These are phyloP conservation scores for Tylochromis polylepis DNA, from an alignment of 2,113 vertebrate species.

Conservation along the genomic window DNA sequence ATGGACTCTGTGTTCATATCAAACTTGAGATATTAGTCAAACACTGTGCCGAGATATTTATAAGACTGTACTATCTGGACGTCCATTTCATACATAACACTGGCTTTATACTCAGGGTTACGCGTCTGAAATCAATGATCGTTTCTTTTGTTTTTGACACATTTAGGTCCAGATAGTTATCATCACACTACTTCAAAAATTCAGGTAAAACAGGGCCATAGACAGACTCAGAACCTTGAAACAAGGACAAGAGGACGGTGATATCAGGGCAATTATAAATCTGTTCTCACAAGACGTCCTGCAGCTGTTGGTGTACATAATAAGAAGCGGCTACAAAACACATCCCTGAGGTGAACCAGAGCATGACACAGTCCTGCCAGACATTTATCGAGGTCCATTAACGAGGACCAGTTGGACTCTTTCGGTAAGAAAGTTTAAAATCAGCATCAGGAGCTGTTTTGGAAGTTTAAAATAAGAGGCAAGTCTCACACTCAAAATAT, in stretches of 20 bases:
- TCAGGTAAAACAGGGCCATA: neutral
- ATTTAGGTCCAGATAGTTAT: neutral
- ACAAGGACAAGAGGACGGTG: neutral
- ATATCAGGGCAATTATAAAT: neutral
- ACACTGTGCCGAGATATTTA: neutral
- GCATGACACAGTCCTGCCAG: neutral
- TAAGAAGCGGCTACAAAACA: neutral
- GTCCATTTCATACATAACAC: neutral
- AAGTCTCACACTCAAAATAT: too few species aligned
- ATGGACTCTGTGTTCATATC: neutral
- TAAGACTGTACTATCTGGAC: neutral
- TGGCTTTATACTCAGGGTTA: neutral
- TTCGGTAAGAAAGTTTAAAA: neutral
- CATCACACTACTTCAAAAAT: neutral
- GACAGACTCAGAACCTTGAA: neutral
- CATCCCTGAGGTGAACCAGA: neutral
- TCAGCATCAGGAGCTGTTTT: neutral
- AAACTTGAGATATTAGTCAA: neutral
- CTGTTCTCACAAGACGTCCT: neutral
- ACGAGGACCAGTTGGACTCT: neutral
- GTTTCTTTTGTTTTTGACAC: neutral
- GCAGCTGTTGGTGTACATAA: neutral
- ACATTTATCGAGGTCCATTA: neutral
- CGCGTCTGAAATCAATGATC: neutral
- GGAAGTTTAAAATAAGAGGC: neutral